Evolutionary conservation across 2,113 vertebrate species (phyloP).

Genomic region (Periophthalmus modestus): DNA sequence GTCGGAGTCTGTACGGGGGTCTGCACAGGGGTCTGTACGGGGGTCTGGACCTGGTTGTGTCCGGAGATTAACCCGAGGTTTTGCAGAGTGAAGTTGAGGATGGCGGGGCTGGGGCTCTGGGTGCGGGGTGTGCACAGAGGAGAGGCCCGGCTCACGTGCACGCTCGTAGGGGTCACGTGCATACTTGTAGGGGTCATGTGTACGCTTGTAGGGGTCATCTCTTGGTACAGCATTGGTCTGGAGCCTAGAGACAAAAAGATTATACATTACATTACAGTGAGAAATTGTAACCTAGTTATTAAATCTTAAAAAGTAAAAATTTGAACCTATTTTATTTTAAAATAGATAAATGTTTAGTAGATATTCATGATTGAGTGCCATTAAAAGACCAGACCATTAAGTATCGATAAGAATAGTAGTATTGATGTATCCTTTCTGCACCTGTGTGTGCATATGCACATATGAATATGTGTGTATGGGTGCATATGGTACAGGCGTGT

Average conservation of each 20-base stretch:
- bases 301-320: too few relatives aligned
- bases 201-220: constrained; percentile 79
- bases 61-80: constrained; percentile 86
- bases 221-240: constrained; percentile 76
- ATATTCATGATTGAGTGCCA: too few relatives aligned
- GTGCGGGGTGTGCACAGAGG: constrained; percentile 71
- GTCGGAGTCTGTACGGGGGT: constrained; percentile 68
- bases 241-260: constrained; percentile 74
- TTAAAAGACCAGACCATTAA: too few relatives aligned
- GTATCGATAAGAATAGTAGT: too few relatives aligned
- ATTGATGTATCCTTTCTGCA: too few relatives aligned
- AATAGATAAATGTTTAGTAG: too few relatives aligned
- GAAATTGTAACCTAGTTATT: too few relatives aligned
- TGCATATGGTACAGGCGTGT: too few relatives aligned
- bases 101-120: constrained; percentile 82
- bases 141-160: neutral
- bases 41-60: constrained; percentile 36
- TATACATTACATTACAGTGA: too few relatives aligned
- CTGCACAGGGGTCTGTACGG: constrained; percentile 62
- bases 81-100: constrained; percentile 92
- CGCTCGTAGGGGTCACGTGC: constrained; percentile 6
- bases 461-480: too few relatives aligned
- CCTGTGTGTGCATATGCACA: too few relatives aligned
- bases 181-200: neutral
- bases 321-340: too few relatives aligned